Base-by-base conservation (phyloP, 1,140 invertebrate genomes). In the Triops longicaudatus region DNA sequence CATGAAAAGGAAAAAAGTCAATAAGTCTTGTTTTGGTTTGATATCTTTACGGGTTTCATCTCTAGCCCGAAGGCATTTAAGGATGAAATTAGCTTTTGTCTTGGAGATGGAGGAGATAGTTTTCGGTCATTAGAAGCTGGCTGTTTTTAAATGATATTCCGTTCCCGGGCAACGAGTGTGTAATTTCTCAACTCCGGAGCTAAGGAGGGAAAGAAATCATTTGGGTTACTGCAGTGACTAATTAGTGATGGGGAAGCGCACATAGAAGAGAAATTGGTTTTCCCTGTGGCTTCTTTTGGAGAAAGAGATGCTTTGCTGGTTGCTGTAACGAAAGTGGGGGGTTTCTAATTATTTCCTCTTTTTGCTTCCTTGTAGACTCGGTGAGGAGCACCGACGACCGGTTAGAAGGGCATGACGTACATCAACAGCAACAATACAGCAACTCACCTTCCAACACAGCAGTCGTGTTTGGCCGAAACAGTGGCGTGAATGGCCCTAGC, bases 181-280 rank as follows among this genome's bases (percentile, higher is more conserved):
- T 63, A 22, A 63, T 63, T 63, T 22, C 31, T 63, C 14, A 6
- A 63, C 50, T 63, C 14, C 6, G 22, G 50, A 12, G 43, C 17
- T n/a, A 63, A 63, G 50, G 50, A 63, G 50, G 50, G 31, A 37
- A 22, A 63, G 50, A 63, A 63, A 63, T 63, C 50, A 63, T 63
- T 63, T 63, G 50, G 31, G 50, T 10, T 63, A 22, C 50, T 22
- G 50, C 50, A 63, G 50, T 63, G 14, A 63, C 50, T 63, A 63
- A 63, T 63, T 63, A 63, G 50, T 63, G 50, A 22, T 63, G 50
- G 50, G 50, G 7, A 9, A 17, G 22, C 50, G 50, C 50, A 37
- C 31, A 37, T 14, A 22, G 50, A 63, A 22, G 50, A 63, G 50
- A 63, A 63, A 17, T 63, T 4, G 14, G 14, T 63, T 63, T 63